Conservation (phyloP, 2,113 vertebrate species). For the Gnathonemus echidnorhynchus region DNA sequence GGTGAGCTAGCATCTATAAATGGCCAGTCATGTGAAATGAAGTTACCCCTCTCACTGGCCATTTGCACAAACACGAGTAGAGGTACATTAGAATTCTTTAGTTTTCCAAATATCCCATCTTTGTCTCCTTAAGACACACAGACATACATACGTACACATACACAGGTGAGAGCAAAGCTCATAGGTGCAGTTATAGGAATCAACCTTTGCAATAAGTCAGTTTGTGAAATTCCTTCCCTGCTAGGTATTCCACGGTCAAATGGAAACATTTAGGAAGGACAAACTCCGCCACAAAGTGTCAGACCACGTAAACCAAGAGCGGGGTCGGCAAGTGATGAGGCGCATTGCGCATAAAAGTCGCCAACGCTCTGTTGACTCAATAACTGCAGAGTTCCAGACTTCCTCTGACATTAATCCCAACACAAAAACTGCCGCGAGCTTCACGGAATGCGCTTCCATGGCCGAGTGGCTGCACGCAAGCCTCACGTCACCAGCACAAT, state of each 20-base stretch:
- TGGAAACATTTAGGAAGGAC: background rate
- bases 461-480: no score
- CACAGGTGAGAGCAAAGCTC: background rate
- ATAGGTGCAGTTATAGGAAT: background rate
- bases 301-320: background rate
- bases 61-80: no score
- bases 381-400: background rate
- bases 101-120: background rate
- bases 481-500: no score
- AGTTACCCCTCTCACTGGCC: background rate
- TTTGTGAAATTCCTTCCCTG: background rate
- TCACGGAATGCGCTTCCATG: no score
- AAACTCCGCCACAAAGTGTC: background rate
- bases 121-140: background rate
- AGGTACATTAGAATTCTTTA: no score
- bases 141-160: background rate
- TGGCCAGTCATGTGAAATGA: background rate
- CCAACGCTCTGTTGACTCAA: background rate
- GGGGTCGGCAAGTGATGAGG: no score
- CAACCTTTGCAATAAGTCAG: background rate
- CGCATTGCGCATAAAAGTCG: background rate
- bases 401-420: background rate
- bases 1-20: background rate
- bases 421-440: background rate
- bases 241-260: background rate